Evolutionary conservation across 64 coral and sea anemone species (phyloP).

Genomic region (Montipora foliosa): DNA sequence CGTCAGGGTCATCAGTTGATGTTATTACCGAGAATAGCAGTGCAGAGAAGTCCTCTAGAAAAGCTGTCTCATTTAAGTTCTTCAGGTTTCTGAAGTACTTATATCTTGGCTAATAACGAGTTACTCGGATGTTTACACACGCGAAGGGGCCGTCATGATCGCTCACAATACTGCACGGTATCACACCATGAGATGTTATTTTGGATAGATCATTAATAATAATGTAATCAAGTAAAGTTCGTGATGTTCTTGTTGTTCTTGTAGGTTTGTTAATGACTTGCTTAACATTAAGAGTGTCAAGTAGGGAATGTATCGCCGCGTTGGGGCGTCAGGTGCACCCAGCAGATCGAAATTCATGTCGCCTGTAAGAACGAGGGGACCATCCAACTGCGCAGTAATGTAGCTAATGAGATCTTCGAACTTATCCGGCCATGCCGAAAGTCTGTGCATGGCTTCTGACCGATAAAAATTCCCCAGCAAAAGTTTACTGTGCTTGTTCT

Average conservation of each 20-base stretch:
- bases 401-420: constrained; percentile 38
- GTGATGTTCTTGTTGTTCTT: background rate
- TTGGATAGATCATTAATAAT: constrained; percentile 20
- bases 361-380: constrained; percentile 32
- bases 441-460: background rate
- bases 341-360: constrained; percentile 37
- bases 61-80: constrained; percentile 28
- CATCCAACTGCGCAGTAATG: constrained; percentile 47
- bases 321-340: background rate
- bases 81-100: constrained; percentile 44
- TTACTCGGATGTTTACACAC: constrained; percentile 23
- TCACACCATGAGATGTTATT: constrained; percentile 15
- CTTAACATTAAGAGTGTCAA: constrained; percentile 25
- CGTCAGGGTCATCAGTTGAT: constrained; percentile 54
- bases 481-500: constrained; percentile 28
- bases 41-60: constrained; percentile 31
- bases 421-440: background rate
- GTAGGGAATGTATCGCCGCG: background rate
- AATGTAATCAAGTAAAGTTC: constrained; percentile 59
- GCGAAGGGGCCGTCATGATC: constrained; percentile 28
- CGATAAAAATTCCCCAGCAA: constrained; percentile 33
- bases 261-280: constrained; percentile 50
- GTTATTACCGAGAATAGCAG: constrained; percentile 24
- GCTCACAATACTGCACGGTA: constrained; percentile 20
- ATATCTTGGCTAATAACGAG: background rate